Conservation (phyloP, 2,113 vertebrate species). For the Electrona antarctica region DNA sequence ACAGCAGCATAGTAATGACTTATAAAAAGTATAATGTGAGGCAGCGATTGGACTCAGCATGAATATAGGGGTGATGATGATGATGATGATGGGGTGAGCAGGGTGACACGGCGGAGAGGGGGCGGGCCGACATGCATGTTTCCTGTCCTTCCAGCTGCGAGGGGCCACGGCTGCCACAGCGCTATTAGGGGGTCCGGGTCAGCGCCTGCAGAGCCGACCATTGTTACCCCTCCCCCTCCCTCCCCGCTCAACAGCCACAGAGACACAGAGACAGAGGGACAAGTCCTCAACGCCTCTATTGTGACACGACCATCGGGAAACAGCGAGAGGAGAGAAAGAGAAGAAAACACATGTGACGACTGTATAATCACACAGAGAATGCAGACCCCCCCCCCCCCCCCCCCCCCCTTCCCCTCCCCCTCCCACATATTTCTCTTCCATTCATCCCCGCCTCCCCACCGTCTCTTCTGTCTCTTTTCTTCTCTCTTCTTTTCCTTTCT, state of each 20-base stretch:
- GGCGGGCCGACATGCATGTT: slow-evolving; percentile 48
- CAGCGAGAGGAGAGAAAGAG: slow-evolving; percentile 46
- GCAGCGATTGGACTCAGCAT: slow-evolving; percentile 15
- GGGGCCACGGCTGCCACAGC: slow-evolving; percentile 58
- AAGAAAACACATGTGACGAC: slow-evolving; percentile 63
- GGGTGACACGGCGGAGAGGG: slow-evolving; percentile 11
- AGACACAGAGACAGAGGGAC: slow-evolving; percentile 47
- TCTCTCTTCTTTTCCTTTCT: slow-evolving; percentile 24
- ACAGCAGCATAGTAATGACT: no score
- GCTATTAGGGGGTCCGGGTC: slow-evolving; percentile 71
- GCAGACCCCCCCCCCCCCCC: slow-evolving; percentile 44
- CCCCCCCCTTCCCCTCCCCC: slow-evolving; percentile 61
- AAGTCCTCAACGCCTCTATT: slow-evolving; percentile 46
- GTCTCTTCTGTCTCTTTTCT: slow-evolving; percentile 59
- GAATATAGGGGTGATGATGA: slow-evolving; percentile 39
- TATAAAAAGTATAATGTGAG: slow-evolving; percentile 16
- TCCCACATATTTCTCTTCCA: slow-evolving; percentile 54
- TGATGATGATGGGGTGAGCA: not conserved
- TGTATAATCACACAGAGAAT: slow-evolving; percentile 76
- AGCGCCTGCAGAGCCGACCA: slow-evolving; percentile 66
- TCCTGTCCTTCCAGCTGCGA: slow-evolving; percentile 71
- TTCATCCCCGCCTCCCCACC: slow-evolving; percentile 46
- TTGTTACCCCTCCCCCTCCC: slow-evolving; percentile 50
- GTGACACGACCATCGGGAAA: slow-evolving; percentile 62
- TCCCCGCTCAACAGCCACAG: slow-evolving; percentile 60